Conservation (phyloP, 2,888 invertebrate genomes). For the Tupiocoris notatus region DNA sequence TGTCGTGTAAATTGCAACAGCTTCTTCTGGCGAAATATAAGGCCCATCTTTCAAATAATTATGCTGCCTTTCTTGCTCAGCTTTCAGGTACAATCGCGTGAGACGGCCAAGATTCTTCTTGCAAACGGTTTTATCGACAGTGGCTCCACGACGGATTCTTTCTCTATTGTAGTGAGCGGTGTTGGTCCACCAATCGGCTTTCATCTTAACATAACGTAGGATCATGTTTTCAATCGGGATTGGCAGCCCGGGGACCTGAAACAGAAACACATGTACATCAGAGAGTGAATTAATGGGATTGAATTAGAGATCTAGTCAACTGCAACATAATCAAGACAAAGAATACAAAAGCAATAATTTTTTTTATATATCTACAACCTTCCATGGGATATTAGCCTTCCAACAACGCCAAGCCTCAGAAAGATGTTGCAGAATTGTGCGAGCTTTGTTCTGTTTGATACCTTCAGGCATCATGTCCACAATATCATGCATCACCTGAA, state of each 20-base stretch:
- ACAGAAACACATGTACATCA: too few species aligned
- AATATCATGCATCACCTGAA: constrained; percentile 75
- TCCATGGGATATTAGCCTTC: constrained; percentile 99
- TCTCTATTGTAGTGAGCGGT: constrained; percentile 99
- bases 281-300: neutral
- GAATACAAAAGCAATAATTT: neutral
- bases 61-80: constrained; percentile 98
- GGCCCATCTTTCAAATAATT: constrained; percentile 99
- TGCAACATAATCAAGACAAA: neutral
- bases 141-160: constrained; percentile 97
- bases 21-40: constrained; percentile 98
- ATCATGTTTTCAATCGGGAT: constrained; percentile 99
- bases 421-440: constrained; percentile 97
- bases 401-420: constrained; percentile 99
- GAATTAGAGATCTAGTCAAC: neutral
- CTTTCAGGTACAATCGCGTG: constrained; percentile 90
- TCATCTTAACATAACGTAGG: constrained; percentile 98
- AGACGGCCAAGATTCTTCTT: constrained; percentile 99
- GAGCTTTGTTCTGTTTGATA: constrained; percentile 99
- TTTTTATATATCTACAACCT: constrained; percentile 59
- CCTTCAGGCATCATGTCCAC: constrained; percentile 99
- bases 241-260: constrained; percentile 91
- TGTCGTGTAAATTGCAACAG: constrained; percentile 99
- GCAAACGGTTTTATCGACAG: constrained; percentile 99
- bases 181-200: constrained; percentile 99